Evolutionary conservation across 2,113 vertebrate species (phyloP).

Genomic region (Coptodon bakossiorum): DNA sequence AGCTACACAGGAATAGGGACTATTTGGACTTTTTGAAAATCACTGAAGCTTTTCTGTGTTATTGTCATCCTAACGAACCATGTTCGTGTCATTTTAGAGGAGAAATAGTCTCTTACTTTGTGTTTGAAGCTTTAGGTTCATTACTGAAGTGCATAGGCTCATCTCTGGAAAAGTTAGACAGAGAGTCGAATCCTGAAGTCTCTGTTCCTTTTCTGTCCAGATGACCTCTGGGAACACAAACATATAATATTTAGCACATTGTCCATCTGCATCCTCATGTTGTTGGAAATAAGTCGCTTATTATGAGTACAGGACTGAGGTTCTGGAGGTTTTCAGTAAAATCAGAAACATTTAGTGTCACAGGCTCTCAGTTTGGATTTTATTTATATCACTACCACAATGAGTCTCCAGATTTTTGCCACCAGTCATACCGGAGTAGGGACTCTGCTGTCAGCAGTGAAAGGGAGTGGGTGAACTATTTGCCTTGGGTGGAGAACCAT

Average conservation of each 20-base stretch:
- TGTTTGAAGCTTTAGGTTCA: not conserved
- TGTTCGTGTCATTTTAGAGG: not conserved
- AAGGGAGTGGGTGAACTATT: not conserved
- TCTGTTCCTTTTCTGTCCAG: too few relatives aligned
- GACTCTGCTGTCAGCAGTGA: not conserved
- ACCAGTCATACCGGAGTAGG: not conserved
- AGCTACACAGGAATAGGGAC: too few relatives aligned
- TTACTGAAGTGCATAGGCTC: not conserved
- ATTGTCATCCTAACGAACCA: too few relatives aligned
- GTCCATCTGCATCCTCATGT: not conserved
- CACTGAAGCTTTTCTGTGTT: too few relatives aligned
- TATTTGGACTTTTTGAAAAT: too few relatives aligned
- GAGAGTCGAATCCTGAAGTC: too few relatives aligned
- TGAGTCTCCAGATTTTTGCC: rapidly evolving
- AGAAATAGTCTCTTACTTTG: not conserved
- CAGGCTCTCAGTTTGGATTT: not conserved
- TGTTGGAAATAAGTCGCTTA: not conserved
- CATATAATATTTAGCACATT: not conserved
- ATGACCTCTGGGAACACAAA: not conserved
- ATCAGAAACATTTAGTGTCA: not conserved
- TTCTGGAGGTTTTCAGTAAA: not conserved
- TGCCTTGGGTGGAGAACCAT: not conserved
- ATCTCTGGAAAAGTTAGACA: not conserved
- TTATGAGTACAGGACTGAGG: not conserved
- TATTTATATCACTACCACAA: too few relatives aligned